Conservation (phyloP, 2,113 vertebrate species). For the Oryzias javanicus region DNA sequence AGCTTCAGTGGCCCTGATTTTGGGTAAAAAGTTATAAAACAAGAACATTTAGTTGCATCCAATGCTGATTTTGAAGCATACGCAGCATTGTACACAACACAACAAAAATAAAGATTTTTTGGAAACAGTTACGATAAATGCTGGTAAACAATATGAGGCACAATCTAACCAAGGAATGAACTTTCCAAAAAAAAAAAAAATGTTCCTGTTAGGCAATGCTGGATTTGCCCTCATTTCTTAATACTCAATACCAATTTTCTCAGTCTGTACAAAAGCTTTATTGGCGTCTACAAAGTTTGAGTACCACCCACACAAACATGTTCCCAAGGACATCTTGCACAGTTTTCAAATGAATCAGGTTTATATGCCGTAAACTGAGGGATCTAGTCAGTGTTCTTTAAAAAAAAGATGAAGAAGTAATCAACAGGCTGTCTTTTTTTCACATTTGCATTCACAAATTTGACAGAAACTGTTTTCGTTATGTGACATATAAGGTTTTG, state of each 20-base stretch:
- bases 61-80: background rate
- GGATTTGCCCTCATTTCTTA: conserved; percentile 33
- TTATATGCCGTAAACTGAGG: background rate
- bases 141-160: background rate
- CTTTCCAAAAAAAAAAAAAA: conserved; percentile 6
- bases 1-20: background rate
- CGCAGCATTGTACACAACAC: background rate
- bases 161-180: background rate
- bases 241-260: conserved; percentile 4
- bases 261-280: background rate
- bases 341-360: background rate
- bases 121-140: background rate
- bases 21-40: background rate
- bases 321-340: background rate
- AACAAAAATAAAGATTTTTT: background rate
- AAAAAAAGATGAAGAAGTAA: too few relatives aligned
- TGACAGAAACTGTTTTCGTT: too few relatives aligned
- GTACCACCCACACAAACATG: background rate
- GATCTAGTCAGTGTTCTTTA: background rate
- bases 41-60: background rate
- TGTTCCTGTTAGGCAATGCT: conserved; percentile 22
- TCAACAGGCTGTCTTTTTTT: too few relatives aligned
- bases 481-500: too few relatives aligned
- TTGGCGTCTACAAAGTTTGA: too few relatives aligned
- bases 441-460: too few relatives aligned